Evolutionary conservation across 1,140 invertebrate species (phyloP).

Genomic region (Hylaeus anthracinus): DNA sequence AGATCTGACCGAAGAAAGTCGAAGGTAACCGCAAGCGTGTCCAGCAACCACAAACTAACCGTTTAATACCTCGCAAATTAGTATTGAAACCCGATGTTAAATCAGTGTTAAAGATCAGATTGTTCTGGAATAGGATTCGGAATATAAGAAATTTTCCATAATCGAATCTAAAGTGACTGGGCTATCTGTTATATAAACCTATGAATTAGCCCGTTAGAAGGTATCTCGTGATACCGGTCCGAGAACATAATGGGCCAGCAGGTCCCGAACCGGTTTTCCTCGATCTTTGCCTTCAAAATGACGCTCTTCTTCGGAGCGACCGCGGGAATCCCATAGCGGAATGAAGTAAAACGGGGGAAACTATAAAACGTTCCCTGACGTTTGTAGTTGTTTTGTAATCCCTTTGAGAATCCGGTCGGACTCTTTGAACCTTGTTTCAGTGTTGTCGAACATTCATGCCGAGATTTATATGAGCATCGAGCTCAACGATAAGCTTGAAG

Average conservation of each 20-base stretch:
- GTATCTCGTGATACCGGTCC: slow-evolving; percentile 23
- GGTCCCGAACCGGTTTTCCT: slow-evolving; percentile 63
- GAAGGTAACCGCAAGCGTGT: slow-evolving; percentile 32
- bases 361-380: slow-evolving; percentile 17
- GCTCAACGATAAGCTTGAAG: background rate
- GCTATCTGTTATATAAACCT: slow-evolving; percentile 33
- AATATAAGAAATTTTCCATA: too few relatives aligned
- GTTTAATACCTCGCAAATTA: background rate
- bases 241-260: slow-evolving; percentile 52
- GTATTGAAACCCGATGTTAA: too few relatives aligned
- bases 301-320: slow-evolving; percentile 23
- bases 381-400: slow-evolving; percentile 24
- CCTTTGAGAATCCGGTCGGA: background rate
- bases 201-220: slow-evolving; percentile 50
- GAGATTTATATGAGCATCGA: background rate
- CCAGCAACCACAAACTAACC: background rate
- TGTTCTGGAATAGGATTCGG: too few relatives aligned
- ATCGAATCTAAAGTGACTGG: too few relatives aligned
- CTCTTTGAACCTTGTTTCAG: background rate
- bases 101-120: too few relatives aligned
- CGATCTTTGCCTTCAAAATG: slow-evolving; percentile 63
- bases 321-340: slow-evolving; percentile 31
- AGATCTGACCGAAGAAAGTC: slow-evolving; percentile 5
- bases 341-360: slow-evolving; percentile 43
- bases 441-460: background rate